Conservation (phyloP, 2,797 vertebrate species). For the Borostomias antarcticus region DNA sequence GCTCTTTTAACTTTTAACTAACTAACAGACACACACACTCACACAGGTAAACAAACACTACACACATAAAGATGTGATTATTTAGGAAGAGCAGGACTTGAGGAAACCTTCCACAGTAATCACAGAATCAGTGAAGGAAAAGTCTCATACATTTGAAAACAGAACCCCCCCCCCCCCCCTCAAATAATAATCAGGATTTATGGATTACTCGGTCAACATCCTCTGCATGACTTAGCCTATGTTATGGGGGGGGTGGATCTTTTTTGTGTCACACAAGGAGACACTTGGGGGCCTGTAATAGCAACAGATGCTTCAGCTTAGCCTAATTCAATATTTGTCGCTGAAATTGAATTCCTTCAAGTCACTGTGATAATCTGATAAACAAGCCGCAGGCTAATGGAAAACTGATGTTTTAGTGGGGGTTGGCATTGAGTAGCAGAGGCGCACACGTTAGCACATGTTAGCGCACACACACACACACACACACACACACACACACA, state of each 20-base stretch:
- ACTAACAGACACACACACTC: not conserved
- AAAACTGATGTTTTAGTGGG: not conserved
- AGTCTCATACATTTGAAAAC: not conserved
- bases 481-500: constrained; percentile 2
- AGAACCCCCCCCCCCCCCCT: not conserved
- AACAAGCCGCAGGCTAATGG: not conserved
- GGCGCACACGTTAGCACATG: not conserved
- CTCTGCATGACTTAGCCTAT: not conserved
- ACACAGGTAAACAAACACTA: constrained; percentile 7
- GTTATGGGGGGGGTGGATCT: constrained; percentile 6
- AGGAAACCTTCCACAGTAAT: constrained; percentile 4
- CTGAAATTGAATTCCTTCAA: constrained; percentile 39
- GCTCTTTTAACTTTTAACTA: too few species aligned
- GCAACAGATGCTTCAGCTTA: constrained; percentile 41
- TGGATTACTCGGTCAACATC: constrained; percentile 22
- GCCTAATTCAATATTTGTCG: constrained; percentile 49
- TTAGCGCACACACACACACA: not conserved
- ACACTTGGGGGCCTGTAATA: constrained; percentile 28
- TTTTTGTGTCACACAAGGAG: constrained; percentile 12
- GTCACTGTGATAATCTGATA: constrained; percentile 30
- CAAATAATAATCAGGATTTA: not conserved
- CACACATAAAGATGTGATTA: not conserved
- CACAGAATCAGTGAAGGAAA: not conserved
- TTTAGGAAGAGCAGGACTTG: too few species aligned
- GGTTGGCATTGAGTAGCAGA: too few species aligned